Percentiles rank a stretch among this genome's conserved stretches.
Conservation (phyloP, 2,888 invertebrate species). For the Trichogramma dendrolimi region DNA sequence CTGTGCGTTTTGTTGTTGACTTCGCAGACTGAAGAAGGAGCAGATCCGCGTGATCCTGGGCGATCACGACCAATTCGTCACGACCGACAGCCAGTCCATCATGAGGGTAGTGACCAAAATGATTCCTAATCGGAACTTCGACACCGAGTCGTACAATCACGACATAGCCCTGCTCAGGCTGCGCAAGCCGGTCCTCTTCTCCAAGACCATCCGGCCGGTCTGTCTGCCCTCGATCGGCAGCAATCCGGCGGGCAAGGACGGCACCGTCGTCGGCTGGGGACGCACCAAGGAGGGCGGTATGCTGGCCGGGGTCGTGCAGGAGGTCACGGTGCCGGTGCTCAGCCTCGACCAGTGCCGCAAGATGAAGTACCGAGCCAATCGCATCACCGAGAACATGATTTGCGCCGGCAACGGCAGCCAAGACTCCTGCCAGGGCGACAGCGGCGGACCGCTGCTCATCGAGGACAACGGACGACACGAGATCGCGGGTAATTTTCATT, state of each 20-base stretch:
- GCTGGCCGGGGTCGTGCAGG: conserved; percentile 73
- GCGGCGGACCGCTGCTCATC: conserved; percentile 76
- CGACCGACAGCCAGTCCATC: conserved; percentile 72
- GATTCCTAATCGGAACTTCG: conserved; percentile 77
- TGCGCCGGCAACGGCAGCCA: conserved; percentile 78
- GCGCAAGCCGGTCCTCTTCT: conserved; percentile 72
- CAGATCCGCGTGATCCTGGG: conserved; percentile 80
- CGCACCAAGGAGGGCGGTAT: conserved; percentile 77
- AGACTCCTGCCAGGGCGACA: conserved; percentile 87
- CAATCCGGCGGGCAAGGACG: conserved; percentile 69
- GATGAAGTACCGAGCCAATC: conserved; percentile 77
- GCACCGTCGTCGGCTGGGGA: conserved; percentile 84
- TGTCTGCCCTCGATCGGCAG: conserved; percentile 65
- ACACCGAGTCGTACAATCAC: conserved; percentile 80
- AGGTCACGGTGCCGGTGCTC: conserved; percentile 80
- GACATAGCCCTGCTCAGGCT: conserved; percentile 77
- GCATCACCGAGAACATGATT: conserved; percentile 80
- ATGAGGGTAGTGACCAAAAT: conserved; percentile 77
- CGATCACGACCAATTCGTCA: conserved; percentile 78
- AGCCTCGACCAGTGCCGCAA: conserved; percentile 73
- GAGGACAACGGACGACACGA: conserved; percentile 73
- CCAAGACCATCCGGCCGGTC: conserved; percentile 71
- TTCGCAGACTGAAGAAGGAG: conserved; percentile 68
- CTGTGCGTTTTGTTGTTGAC: background rate
- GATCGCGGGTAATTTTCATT: conserved; percentile 64